phyloP scores from a whole-genome alignment of 1,140 invertebrate genomes.

The Akabosia matsudoensis region DNA sequence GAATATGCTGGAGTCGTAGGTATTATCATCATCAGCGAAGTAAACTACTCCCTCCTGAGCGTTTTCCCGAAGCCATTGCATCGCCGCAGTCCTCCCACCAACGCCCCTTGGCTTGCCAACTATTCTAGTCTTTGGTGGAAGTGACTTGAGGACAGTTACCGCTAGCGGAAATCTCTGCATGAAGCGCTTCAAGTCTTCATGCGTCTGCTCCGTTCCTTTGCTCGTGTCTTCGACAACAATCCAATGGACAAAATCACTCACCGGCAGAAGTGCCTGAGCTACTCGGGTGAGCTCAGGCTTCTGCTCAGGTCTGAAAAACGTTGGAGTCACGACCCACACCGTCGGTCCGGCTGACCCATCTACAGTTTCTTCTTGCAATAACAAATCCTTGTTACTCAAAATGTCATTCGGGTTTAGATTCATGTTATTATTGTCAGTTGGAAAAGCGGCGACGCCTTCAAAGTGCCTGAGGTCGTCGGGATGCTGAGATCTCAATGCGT shows the following conservation, averaged over 20 bases:
- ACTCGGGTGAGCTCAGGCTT: conserved; percentile 44
- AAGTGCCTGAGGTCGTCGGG: conserved; percentile 1
- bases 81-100: conserved; percentile 60
- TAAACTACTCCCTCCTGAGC: conserved; percentile 56
- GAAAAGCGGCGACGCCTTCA: conserved; percentile 15
- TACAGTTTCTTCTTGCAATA: not conserved
- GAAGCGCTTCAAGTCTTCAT: conserved; percentile 36
- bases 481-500: conserved; percentile 4
- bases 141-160: conserved; percentile 36
- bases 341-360: not conserved
- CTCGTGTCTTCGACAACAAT: conserved; percentile 44
- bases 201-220: conserved; percentile 36
- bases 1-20: conserved; percentile 60
- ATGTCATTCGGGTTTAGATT: conserved; percentile 8
- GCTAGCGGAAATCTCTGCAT: conserved; percentile 38
- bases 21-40: conserved; percentile 65
- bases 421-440: not conserved
- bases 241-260: conserved; percentile 45
- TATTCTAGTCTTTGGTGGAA: conserved; percentile 33
- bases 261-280: conserved; percentile 43
- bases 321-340: conserved; percentile 44
- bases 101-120: conserved; percentile 59
- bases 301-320: conserved; percentile 45
- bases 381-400: not conserved
- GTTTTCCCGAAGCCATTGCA: conserved; percentile 60